Evolutionary conservation across 2,797 vertebrate species (phyloP), one percentile per base, ranked within the genome.

Genomic region (Natrix natrix): DNA sequence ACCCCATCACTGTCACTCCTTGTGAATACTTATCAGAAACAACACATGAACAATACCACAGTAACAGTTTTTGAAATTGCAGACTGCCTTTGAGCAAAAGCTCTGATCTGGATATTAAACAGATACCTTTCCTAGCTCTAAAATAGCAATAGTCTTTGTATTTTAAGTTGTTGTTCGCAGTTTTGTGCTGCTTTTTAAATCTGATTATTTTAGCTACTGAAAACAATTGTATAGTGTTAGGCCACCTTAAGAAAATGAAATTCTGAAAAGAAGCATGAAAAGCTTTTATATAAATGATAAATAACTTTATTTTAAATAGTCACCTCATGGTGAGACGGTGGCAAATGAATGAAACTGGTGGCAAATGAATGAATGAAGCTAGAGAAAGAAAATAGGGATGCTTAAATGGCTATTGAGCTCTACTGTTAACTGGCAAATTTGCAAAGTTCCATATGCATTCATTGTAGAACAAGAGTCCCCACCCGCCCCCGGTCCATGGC

Each of bases 401-500:
- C 37, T 83, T 48, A 83, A 8, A 48, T 83, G 20, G 74, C 37
- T 83, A 24, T 48, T 83, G 20, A 83, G 1, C 37, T 11, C 20
- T 43, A 48, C 20, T 48, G 17, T 37, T 37, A 78, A 17, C 32
- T 74, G n/a, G 37, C 8, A 11, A 12, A 83, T 83, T 22, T 83
- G 74, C 37, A 83, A 83, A 74, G n/a, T 74, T 74, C 66, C 74
- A 83, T 10, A 12, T 48, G 20, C 74, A 83, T 83, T 83, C 74
- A 78, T 78, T 78, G 69, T 20, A 43, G 32, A 69, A 5, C 63
- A 69, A 16, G 13, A 13, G n/a, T 16, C 63, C 14, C n/a, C 13
- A n/a, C 5, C n/a, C 13, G 14, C 5, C 5, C 2, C 13, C 0
- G 1, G 24, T 1, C 13, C n/a, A 13, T 1, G 8, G 26, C 11